Conservation (phyloP, 2,113 vertebrate species). For the Leucopsar rothschildi region DNA sequence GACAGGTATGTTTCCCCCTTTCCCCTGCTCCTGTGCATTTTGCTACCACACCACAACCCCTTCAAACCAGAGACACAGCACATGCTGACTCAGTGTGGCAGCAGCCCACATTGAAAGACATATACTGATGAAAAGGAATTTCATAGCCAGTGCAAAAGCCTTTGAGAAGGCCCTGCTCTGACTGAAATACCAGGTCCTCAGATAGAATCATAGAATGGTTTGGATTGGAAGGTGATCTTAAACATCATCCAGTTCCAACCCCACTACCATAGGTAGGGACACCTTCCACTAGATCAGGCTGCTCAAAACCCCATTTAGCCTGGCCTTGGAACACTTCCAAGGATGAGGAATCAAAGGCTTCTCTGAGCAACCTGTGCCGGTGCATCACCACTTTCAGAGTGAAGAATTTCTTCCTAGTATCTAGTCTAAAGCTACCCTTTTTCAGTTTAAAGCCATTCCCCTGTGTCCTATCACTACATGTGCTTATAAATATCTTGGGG, state of each 20-base stretch:
- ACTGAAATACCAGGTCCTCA: not conserved
- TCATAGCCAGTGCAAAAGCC: not conserved
- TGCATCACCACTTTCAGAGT: not conserved
- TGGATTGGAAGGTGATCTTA: not conserved
- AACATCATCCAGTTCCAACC: not conserved
- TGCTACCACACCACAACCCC: not conserved
- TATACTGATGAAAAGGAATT: not conserved
- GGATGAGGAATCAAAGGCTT: fast-evolving
- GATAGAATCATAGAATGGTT: not conserved
- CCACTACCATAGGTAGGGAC: fast-evolving
- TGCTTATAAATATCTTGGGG: not conserved
- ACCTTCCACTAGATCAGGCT: not conserved
- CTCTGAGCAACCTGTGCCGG: not conserved
- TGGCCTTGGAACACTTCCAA: not conserved
- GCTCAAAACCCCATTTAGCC: not conserved
- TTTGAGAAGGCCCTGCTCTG: not conserved
- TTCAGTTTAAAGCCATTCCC: not conserved
- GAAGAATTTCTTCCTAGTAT: not conserved
- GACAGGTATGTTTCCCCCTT: not conserved
- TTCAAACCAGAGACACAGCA: not conserved
- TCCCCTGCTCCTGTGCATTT: not conserved
- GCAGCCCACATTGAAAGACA: not conserved
- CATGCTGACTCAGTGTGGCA: fast-evolving
- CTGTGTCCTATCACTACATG: not conserved
- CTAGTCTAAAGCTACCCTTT: not conserved